These are phyloP conservation scores for Melieria picta DNA, from an alignment of 2,888 invertebrate genomes.

Conservation along the genomic window DNA sequence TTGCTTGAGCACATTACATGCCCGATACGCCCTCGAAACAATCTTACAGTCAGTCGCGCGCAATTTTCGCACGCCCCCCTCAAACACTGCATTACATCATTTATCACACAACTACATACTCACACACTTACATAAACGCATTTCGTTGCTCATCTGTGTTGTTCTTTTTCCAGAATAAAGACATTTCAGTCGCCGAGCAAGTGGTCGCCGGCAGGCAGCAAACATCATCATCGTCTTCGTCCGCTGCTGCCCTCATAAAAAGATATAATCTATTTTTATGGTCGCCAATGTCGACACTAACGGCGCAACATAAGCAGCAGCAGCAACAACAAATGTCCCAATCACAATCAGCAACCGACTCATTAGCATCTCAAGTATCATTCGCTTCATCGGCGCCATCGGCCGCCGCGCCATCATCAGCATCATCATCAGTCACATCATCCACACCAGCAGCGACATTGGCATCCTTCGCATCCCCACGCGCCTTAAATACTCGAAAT, in stretches of 20 bases:
- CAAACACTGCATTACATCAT: neutral
- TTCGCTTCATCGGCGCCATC: slow-evolving; percentile 42
- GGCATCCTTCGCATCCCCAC: slow-evolving; percentile 18
- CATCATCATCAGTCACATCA: slow-evolving; percentile 45
- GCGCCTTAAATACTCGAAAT: neutral
- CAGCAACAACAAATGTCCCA: slow-evolving; percentile 23
- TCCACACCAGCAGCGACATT: slow-evolving; percentile 40
- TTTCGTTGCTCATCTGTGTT: slow-evolving; percentile 11
- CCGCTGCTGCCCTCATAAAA: slow-evolving; percentile 40
- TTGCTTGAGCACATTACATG: no score
- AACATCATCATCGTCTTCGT: neutral
- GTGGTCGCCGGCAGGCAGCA: no score
- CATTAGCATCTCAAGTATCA: slow-evolving; percentile 17
- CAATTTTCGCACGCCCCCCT: neutral
- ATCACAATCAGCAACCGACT: slow-evolving; percentile 31
- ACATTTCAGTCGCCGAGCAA: slow-evolving; percentile 26
- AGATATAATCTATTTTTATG: slow-evolving; percentile 47
- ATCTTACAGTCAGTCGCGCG: no score
- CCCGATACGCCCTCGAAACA: no score
- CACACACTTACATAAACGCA: neutral
- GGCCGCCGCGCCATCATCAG: slow-evolving; percentile 46
- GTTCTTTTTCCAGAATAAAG: slow-evolving; percentile 35
- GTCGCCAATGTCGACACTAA: slow-evolving; percentile 46
- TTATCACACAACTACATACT: no score
- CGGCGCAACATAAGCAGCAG: slow-evolving; percentile 30